Evolutionary conservation across 2,113 vertebrate genomes (phyloP).

Genomic region (Rhombomys opimus): DNA sequence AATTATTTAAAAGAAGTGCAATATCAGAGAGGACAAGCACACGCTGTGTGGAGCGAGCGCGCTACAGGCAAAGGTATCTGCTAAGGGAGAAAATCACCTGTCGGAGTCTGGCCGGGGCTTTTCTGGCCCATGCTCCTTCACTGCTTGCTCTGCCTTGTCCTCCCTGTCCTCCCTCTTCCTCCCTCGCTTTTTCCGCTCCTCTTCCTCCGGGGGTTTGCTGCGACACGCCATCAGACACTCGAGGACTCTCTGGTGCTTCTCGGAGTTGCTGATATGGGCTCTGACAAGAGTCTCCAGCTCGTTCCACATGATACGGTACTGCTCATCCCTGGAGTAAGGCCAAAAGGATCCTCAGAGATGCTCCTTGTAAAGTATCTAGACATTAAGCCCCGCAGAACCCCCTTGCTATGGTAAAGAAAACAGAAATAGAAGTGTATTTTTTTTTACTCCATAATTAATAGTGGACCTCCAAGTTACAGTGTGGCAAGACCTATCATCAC

Average conservation of each 20-base stretch:
- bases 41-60: background rate
- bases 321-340: conserved; percentile 91
- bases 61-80: fast-evolving
- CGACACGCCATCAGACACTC: conserved; percentile 96
- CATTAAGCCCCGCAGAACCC: background rate
- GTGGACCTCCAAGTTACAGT: conserved; percentile 28
- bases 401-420: conserved; percentile 21
- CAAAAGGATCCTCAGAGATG: conserved; percentile 53
- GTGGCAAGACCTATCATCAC: background rate
- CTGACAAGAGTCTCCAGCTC: conserved; percentile 98
- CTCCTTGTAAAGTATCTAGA: background rate
- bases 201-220: conserved; percentile 97
- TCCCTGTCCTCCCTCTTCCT: conserved; percentile 98
- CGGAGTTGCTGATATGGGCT: conserved; percentile 93
- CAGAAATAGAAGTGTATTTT: conserved; percentile 21
- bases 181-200: conserved; percentile 96
- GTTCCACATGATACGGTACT: conserved; percentile 99
- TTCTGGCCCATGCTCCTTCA: conserved; percentile 93
- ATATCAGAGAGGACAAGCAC: background rate
- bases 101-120: conserved; percentile 96
- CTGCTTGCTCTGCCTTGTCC: conserved; percentile 93
- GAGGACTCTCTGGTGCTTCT: conserved; percentile 95
- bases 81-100: conserved; percentile 84
- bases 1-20: too few species aligned
- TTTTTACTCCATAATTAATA: background rate